These are phyloP conservation scores for Lathamus discolor DNA, from an alignment of 2,113 vertebrate genomes.

Conservation along the genomic window DNA sequence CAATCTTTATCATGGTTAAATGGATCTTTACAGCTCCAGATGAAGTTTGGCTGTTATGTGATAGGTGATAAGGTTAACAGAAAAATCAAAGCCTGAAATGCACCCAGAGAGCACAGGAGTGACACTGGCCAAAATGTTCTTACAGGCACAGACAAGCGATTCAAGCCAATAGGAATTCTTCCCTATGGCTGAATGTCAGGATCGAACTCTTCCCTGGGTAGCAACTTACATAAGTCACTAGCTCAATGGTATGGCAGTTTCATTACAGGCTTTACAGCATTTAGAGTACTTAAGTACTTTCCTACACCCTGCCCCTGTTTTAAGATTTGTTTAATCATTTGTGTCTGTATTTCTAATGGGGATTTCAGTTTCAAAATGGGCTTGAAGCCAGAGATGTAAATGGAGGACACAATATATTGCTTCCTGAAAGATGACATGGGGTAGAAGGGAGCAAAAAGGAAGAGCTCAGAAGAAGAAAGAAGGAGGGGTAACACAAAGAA, in stretches of 20 bases:
- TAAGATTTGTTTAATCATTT: conserved; percentile 39
- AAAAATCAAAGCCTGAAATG: not conserved
- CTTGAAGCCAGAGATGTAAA: conserved; percentile 37
- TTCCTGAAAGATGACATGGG: not conserved
- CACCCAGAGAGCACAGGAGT: not conserved
- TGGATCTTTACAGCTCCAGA: not conserved
- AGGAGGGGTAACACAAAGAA: not conserved
- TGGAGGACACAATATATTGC: conserved; percentile 14
- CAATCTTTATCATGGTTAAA: accelerated
- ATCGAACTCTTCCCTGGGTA: not conserved
- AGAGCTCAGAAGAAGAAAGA: not conserved
- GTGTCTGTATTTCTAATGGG: not conserved
- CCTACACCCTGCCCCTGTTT: not conserved
- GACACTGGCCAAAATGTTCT: not conserved
- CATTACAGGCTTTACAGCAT: not conserved
- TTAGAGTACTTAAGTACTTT: conserved; percentile 12
- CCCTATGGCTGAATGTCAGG: not conserved
- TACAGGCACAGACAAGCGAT: not conserved
- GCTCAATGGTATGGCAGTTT: not conserved
- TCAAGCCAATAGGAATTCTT: not conserved
- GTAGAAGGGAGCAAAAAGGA: not conserved
- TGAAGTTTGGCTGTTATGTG: not conserved
- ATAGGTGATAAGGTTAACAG: not conserved
- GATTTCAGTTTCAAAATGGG: not conserved
- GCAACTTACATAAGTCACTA: not conserved